Evolutionary conservation across 1,140 invertebrate species (phyloP).

Genomic region (Heliconius melpomene): DNA sequence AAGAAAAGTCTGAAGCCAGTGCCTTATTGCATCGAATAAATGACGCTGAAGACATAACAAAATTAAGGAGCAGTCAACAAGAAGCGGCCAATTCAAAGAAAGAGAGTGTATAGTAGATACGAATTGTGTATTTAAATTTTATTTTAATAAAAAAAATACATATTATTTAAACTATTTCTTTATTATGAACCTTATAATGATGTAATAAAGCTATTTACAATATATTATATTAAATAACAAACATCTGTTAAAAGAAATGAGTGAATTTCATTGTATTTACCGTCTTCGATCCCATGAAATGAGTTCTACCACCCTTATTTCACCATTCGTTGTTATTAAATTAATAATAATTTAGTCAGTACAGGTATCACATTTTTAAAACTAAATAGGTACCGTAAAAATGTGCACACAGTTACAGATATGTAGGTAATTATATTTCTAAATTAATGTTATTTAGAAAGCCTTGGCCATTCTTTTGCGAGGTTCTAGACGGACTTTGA

Average conservation of each 20-base stretch:
- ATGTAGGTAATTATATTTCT: conserved; percentile 33
- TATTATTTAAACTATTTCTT: conserved; percentile 24
- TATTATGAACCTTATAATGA: conserved; percentile 19
- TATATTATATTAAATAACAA: conserved; percentile 31
- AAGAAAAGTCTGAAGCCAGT: conserved; percentile 33
- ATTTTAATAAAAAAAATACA: neutral
- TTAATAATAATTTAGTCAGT: conserved; percentile 70
- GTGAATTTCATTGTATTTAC: conserved; percentile 19
- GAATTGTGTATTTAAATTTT: neutral
- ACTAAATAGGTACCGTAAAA: conserved; percentile 44
- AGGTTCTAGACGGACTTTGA: conserved; percentile 86
- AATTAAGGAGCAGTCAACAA: conserved; percentile 49
- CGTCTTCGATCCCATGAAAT: conserved; percentile 48
- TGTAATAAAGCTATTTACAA: conserved; percentile 8
- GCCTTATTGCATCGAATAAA: conserved; percentile 43
- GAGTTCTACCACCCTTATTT: conserved; percentile 60
- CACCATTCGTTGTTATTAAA: conserved; percentile 52
- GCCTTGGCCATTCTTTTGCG: conserved; percentile 80
- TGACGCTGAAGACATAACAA: conserved; percentile 54
- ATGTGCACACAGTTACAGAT: conserved; percentile 41
- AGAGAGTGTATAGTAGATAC: neutral
- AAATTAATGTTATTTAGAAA: conserved; percentile 46
- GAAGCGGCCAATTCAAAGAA: neutral
- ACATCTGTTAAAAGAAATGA: conserved; percentile 8
- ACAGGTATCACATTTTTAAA: conserved; percentile 60